phyloP scores from a whole-genome alignment of 2,888 invertebrate species.

The Junonia oenone region DNA sequence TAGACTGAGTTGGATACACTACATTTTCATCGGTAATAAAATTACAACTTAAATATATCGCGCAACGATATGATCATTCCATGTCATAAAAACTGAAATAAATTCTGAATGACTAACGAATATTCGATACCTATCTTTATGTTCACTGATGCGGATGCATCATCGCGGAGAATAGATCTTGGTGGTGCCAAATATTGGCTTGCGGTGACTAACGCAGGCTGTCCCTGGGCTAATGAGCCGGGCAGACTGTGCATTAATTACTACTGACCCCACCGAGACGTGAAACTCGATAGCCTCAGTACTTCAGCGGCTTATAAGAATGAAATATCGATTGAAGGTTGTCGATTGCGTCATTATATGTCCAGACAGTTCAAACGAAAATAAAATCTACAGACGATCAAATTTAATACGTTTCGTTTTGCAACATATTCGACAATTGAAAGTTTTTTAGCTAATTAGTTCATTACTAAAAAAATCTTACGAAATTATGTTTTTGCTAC shows the following conservation, averaged over 20 bases:
- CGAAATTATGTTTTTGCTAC: no score
- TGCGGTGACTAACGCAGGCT: slow-evolving; percentile 30
- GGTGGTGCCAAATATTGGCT: slow-evolving; percentile 33
- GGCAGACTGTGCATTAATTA: slow-evolving; percentile 16
- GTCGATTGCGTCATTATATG: slow-evolving; percentile 20
- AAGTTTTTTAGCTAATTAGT: not conserved
- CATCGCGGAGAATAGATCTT: slow-evolving; percentile 32
- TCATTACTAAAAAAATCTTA: no score
- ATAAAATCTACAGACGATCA: not conserved
- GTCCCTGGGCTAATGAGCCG: slow-evolving; percentile 16
- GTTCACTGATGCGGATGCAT: slow-evolving; percentile 27
- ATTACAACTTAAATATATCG: not conserved
- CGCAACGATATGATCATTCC: not conserved
- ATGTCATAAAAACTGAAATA: slow-evolving; percentile 43
- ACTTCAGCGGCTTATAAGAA: slow-evolving; percentile 17
- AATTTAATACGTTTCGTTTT: not conserved
- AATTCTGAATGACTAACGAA: slow-evolving; percentile 44
- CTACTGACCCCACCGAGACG: slow-evolving; percentile 24
- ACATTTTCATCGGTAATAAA: not conserved
- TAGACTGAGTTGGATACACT: not conserved
- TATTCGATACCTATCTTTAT: slow-evolving; percentile 19
- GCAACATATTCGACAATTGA: not conserved
- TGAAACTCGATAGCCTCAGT: slow-evolving; percentile 19
- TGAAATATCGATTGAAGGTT: slow-evolving; percentile 25
- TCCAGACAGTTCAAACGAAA: slow-evolving; percentile 16